These are phyloP conservation scores for Listronotus bonariensis DNA, from an alignment of 1,140 invertebrate genomes.

Conservation along the genomic window DNA sequence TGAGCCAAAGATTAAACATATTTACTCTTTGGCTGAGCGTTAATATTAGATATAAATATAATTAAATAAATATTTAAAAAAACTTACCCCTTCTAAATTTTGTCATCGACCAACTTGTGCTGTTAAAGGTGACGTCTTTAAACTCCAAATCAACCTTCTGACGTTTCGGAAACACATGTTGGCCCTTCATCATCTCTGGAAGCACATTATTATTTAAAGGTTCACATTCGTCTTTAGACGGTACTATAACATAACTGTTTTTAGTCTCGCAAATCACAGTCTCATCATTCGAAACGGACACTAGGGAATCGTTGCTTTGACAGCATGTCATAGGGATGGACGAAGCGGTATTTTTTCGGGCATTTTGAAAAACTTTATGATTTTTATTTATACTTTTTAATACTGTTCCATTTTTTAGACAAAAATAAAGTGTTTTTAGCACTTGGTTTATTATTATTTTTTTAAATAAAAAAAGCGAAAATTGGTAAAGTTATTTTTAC, in stretches of 20 bases:
- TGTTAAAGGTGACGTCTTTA: conserved; percentile 39
- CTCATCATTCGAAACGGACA: conserved; percentile 23
- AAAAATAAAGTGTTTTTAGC: too few relatives aligned
- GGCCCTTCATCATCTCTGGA: neutral
- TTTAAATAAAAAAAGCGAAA: too few relatives aligned
- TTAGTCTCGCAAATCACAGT: conserved; percentile 36
- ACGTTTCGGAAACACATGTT: conserved; percentile 39
- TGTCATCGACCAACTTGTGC: conserved; percentile 41
- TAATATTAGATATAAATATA: too few relatives aligned
- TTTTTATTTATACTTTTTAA: too few relatives aligned
- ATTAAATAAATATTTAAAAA: neutral
- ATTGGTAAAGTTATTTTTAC: too few relatives aligned
- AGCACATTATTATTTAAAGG: conserved; percentile 27
- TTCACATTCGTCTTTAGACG: neutral
- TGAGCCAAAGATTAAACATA: too few relatives aligned
- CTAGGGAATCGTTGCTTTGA: conserved; percentile 43
- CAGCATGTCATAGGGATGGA: conserved; percentile 38
- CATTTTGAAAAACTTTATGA: conserved; percentile 2
- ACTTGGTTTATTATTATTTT: too few relatives aligned
- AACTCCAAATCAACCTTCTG: conserved; percentile 42
- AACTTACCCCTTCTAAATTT: conserved; percentile 43
- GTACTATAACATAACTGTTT: conserved; percentile 24
- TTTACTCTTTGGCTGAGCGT: too few relatives aligned
- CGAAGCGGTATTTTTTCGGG: conserved; percentile 12
- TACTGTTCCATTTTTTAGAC: too few relatives aligned